Evolutionary conservation across 2,113 vertebrate species (phyloP).

Genomic region (Mustela nigripes): DNA sequence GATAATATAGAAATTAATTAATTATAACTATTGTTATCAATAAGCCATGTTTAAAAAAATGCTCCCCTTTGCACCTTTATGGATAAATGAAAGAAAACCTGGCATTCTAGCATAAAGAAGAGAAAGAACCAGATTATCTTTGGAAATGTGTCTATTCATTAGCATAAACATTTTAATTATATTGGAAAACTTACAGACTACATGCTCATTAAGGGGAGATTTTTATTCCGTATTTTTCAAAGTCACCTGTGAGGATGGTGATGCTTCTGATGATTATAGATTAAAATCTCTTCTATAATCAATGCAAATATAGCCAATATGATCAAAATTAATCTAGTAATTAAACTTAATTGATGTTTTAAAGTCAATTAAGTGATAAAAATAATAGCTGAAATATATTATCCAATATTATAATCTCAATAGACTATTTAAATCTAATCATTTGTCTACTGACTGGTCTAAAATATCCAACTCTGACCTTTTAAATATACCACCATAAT

Average conservation of each 20-base stretch:
- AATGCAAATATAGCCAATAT: not conserved
- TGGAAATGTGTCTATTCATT: not conserved
- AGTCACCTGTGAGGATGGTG: not conserved
- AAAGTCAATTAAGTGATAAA: not conserved
- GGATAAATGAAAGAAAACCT: not conserved
- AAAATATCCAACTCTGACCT: not conserved
- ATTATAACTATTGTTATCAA: not conserved
- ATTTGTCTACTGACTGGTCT: not conserved
- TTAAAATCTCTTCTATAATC: not conserved
- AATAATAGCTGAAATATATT: not conserved
- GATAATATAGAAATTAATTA: not conserved
- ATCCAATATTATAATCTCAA: not conserved
- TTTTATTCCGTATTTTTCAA: not conserved
- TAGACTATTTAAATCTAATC: not conserved
- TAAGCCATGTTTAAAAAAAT: not conserved
- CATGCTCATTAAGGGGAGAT: not conserved
- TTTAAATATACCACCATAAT: not conserved
- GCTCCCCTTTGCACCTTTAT: not conserved
- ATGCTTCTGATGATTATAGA: not conserved
- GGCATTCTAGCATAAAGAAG: not conserved
- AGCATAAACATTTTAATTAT: not conserved
- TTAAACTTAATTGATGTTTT: not conserved
- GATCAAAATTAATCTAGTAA: conserved; percentile 9
- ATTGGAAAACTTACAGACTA: not conserved
- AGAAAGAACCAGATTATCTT: not conserved